Conservation (phyloP, 2,888 invertebrate genomes). For the Catocala fraxini region DNA sequence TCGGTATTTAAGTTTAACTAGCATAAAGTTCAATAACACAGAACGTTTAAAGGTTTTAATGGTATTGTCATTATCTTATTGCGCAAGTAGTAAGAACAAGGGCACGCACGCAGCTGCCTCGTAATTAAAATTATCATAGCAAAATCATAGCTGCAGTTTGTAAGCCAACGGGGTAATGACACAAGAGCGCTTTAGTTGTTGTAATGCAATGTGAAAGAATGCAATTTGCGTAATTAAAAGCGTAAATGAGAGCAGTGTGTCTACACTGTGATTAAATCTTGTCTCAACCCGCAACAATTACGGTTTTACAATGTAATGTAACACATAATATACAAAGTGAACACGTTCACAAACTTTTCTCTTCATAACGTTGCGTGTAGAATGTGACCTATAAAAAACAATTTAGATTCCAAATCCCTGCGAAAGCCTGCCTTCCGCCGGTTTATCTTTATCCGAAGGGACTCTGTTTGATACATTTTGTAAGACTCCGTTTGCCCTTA, state of each 20-base stretch:
- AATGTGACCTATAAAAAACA: slow-evolving; percentile 61
- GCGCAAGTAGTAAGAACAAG: slow-evolving; percentile 42
- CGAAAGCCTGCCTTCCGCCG: slow-evolving; percentile 64
- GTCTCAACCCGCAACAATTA: slow-evolving; percentile 25
- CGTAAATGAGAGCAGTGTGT: slow-evolving; percentile 33
- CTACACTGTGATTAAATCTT: slow-evolving; percentile 34
- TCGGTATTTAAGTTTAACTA: neutral
- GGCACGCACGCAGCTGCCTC: slow-evolving; percentile 43
- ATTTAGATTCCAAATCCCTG: slow-evolving; percentile 67
- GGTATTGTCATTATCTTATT: slow-evolving; percentile 17
- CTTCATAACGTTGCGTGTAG: slow-evolving; percentile 32
- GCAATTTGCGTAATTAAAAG: slow-evolving; percentile 50
- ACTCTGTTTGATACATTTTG: slow-evolving; percentile 67
- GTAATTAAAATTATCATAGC: slow-evolving; percentile 57
- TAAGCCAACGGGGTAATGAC: slow-evolving; percentile 42
- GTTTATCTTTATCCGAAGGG: slow-evolving; percentile 70
- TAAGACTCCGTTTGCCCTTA: slow-evolving; percentile 47
- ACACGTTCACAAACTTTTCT: slow-evolving; percentile 29
- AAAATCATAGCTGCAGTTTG: slow-evolving; percentile 43
- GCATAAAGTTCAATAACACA: neutral
- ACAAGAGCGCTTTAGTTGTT: slow-evolving; percentile 30
- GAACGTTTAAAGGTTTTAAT: slow-evolving; percentile 4
- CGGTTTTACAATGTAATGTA: slow-evolving; percentile 15
- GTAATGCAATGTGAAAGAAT: slow-evolving; percentile 39
- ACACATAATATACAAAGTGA: slow-evolving; percentile 24